phyloP scores from a whole-genome alignment of 37 sponge, comb jelly and placozoan genomes.

The Theonella swinhoei region DNA sequence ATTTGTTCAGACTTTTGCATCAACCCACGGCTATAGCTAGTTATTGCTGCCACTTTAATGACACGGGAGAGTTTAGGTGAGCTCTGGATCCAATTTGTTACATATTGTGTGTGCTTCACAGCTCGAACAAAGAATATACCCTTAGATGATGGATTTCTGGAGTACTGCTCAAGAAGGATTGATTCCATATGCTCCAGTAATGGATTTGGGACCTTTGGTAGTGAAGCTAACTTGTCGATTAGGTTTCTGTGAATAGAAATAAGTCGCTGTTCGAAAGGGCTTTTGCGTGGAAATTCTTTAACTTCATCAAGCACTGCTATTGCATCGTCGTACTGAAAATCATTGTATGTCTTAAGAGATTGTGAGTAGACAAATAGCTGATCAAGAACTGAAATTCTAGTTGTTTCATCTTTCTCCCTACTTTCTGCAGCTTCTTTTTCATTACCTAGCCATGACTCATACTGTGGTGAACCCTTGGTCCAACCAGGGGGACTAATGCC shows the following conservation, averaged over 20 bases:
- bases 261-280: not conserved
- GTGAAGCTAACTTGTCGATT: slow-evolving; percentile 9
- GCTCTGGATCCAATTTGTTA: slow-evolving; percentile 45
- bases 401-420: not conserved
- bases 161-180: slow-evolving; percentile 12
- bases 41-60: not conserved
- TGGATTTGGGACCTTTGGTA: slow-evolving; percentile 48
- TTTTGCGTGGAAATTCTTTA: too few relatives aligned
- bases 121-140: slow-evolving; percentile 64
- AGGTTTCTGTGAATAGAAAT: not conserved
- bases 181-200: slow-evolving; percentile 25
- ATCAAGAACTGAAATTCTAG: slow-evolving; percentile 14
- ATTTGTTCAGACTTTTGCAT: slow-evolving; percentile 63
- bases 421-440: slow-evolving; percentile 17
- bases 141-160: not conserved
- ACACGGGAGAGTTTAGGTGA: not conserved
- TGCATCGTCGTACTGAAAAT: slow-evolving; percentile 51
- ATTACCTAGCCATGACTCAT: slow-evolving; percentile 29
- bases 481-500: not conserved
- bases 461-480: not conserved
- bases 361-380: slow-evolving; percentile 22
- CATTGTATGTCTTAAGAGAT: slow-evolving; percentile 44
- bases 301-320: slow-evolving; percentile 23
- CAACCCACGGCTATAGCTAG: slow-evolving; percentile 10
- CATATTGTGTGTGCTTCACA: slow-evolving; percentile 39